Evolutionary conservation across 2,113 vertebrate genomes (phyloP).

Genomic region (Microcebus lehilahytsara): DNA sequence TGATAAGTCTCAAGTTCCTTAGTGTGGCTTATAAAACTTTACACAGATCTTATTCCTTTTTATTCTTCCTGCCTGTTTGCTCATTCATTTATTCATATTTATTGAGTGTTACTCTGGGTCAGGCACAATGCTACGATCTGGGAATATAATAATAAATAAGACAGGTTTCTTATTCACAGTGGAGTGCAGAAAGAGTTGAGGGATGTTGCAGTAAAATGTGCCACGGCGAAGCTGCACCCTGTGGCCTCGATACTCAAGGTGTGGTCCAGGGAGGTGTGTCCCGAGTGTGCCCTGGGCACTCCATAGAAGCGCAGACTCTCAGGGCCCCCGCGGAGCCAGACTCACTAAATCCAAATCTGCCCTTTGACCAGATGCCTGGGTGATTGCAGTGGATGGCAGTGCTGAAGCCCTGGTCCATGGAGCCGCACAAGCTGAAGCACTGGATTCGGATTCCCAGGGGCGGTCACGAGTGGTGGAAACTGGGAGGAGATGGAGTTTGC

Average conservation of each 20-base stretch:
- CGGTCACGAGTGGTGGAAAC: not conserved
- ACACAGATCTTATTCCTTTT: not conserved
- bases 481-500: not conserved
- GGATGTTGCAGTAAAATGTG: not conserved
- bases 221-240: not conserved
- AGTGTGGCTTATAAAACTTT: not conserved
- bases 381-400: not conserved
- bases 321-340: not conserved
- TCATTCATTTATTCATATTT: not conserved
- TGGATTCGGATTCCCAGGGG: not conserved
- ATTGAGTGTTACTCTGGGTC: not conserved
- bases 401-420: not conserved
- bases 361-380: not conserved
- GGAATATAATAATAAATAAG: not conserved
- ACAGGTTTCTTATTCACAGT: not conserved
- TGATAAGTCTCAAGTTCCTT: not conserved
- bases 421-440: not conserved
- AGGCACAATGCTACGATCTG: not conserved
- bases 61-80: not conserved
- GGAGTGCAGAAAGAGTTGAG: not conserved
- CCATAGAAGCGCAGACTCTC: not conserved
- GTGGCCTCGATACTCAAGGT: not conserved
- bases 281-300: not conserved
- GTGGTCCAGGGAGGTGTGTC: not conserved
- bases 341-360: not conserved